These are phyloP conservation scores for Drosophila melanosoma DNA, from an alignment of 2,888 invertebrate genomes.

Conservation along the genomic window DNA sequence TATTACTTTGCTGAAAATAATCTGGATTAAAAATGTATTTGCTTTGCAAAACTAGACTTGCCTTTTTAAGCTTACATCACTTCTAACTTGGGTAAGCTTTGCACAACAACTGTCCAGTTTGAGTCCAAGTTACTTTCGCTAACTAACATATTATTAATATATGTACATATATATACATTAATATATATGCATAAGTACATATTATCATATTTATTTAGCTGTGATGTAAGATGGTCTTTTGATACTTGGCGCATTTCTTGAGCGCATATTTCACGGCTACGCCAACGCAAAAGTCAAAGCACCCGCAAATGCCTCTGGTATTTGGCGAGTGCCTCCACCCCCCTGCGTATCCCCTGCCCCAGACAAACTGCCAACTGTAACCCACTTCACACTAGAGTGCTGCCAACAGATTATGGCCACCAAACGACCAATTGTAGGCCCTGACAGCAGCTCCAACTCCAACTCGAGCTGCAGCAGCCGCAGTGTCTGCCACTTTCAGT, in stretches of 20 bases:
- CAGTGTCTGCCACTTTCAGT: slow-evolving; percentile 59
- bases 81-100: not conserved
- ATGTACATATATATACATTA: no score
- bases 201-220: slow-evolving; percentile 36
- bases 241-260: slow-evolving; percentile 21
- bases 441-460: slow-evolving; percentile 38
- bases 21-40: not conserved
- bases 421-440: slow-evolving; percentile 50
- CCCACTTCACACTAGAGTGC: slow-evolving; percentile 76
- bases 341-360: slow-evolving; percentile 14
- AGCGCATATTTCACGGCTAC: slow-evolving; percentile 34
- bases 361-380: slow-evolving; percentile 38
- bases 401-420: slow-evolving; percentile 62
- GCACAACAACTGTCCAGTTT: slow-evolving; percentile 19
- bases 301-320: slow-evolving; percentile 21
- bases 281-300: slow-evolving; percentile 53
- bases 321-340: slow-evolving; percentile 11
- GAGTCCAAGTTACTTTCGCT: not conserved
- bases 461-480: slow-evolving; percentile 35
- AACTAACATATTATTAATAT: slow-evolving; percentile 17
- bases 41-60: not conserved
- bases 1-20: no score
- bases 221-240: slow-evolving; percentile 30
- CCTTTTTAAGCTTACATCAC: slow-evolving; percentile 28
- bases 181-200: slow-evolving; percentile 17